phyloP scores from a whole-genome alignment of 2,888 invertebrate species.

The Ferrisia virgata region DNA sequence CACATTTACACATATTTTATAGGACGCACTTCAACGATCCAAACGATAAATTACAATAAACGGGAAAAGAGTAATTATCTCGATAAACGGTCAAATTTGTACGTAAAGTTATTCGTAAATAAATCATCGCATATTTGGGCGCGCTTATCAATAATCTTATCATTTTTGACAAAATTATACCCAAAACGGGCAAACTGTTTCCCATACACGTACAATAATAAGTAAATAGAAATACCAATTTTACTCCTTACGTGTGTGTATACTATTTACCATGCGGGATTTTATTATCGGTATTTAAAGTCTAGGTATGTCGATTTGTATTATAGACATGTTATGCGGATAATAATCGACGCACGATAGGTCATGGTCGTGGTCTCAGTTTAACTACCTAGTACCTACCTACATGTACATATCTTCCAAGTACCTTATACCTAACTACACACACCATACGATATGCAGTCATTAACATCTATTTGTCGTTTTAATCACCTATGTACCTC shows the following conservation, averaged over 20 bases:
- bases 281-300: no score
- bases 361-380: conserved; percentile 10
- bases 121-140: background rate
- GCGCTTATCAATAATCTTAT: background rate
- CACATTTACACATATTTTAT: background rate
- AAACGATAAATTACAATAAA: conserved; percentile 9
- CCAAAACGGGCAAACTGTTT: background rate
- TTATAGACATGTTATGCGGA: background rate
- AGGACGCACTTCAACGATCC: background rate
- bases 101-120: background rate
- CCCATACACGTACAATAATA: no score
- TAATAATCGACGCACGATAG: conserved; percentile 11
- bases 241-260: no score
- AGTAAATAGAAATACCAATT: no score
- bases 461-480: conserved; percentile 24
- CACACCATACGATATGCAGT: background rate
- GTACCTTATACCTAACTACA: no score
- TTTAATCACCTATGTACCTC: background rate
- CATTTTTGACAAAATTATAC: background rate
- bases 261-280: background rate
- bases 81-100: background rate
- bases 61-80: conserved; percentile 27
- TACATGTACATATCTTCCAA: background rate
- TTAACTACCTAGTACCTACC: background rate
- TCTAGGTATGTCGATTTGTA: background rate